Base-by-base conservation (phyloP, 2,113 vertebrate genomes). In the Struthidea cinerea region DNA sequence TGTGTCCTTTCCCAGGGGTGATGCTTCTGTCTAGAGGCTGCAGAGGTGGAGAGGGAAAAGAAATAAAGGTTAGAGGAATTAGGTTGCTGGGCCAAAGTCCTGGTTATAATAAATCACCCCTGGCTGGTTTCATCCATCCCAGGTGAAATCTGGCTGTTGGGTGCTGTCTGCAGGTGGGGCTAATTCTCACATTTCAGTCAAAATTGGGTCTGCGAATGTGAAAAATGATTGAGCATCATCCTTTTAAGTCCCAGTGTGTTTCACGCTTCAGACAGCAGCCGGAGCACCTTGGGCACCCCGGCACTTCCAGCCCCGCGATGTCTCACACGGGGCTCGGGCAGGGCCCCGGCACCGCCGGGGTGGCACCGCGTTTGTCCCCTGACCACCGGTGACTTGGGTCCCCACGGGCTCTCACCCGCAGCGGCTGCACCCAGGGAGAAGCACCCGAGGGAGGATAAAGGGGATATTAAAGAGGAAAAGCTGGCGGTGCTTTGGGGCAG, bases 371-470 rank as follows among this genome's bases (percentile, higher is more conserved):
- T 2, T n/a, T 47, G 71, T 46, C 56, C 65, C 41, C 50, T 4
- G 17, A 0, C 1, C 27, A 3, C 12, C 2, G 13, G 24, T 4
- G 59, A 3, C 49, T 4, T 1, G 2, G 24, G 9, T 9, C 20
- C 4, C 8, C 30, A 3, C 0, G 9, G 47, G 20, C 4, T 9
- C 11, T 13, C 50, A 6, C 10, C 39, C 4, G 65, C 44, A 13
- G 49, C 39, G 6, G 59, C 16, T 1, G 15, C 27, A 13, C 5
- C 6, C n/a, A 2, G 41, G 19, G 11, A 35, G 11, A 2, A 32
- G 6, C 0, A 1, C 26, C 23, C 7, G 0, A 1, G 42, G 39
- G 39, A 42, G 28, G 64, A 8, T 1, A 0, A 1, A 1, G 3
- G 8, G 3, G 50, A 1, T 7, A 2, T 0, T 0, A 0, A 4